Conservation (phyloP, 2,888 invertebrate genomes). For the Elegia similella region DNA sequence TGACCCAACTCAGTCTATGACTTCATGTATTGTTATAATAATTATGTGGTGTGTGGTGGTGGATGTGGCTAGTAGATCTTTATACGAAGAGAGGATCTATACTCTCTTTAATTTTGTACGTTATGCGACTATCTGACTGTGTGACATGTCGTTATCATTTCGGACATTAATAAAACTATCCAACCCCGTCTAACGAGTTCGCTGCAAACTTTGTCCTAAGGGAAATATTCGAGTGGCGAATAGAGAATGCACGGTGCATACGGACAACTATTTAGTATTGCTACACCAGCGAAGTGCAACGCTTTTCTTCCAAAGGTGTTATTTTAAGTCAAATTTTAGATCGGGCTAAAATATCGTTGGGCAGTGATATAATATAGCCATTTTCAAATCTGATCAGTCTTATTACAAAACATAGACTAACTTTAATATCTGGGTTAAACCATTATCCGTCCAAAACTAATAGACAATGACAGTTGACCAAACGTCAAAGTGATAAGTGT, state of each 20-base stretch:
- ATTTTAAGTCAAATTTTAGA: too few relatives aligned
- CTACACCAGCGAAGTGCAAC: neutral
- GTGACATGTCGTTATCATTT: constrained; percentile 68
- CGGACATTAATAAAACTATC: constrained; percentile 68
- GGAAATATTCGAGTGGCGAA: constrained; percentile 58
- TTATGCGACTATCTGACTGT: constrained; percentile 28
- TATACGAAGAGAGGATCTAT: neutral
- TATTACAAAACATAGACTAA: too few relatives aligned
- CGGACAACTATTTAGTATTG: constrained; percentile 48
- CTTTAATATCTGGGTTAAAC: too few relatives aligned
- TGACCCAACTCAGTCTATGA: too few relatives aligned
- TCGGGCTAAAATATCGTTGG: too few relatives aligned
- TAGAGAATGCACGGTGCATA: constrained; percentile 45
- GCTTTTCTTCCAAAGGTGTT: neutral
- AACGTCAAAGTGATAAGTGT: too few relatives aligned
- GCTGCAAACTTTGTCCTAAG: constrained; percentile 52
- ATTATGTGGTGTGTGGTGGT: too few relatives aligned
- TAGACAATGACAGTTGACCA: too few relatives aligned
- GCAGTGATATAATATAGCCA: too few relatives aligned
- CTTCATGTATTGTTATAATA: too few relatives aligned
- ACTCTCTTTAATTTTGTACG: neutral
- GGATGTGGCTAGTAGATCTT: neutral
- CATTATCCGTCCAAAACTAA: too few relatives aligned
- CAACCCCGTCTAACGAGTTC: constrained; percentile 49
- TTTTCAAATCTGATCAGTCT: too few relatives aligned